Conservation (phyloP, 2,113 vertebrate species). For the Semnornis frantzii region DNA sequence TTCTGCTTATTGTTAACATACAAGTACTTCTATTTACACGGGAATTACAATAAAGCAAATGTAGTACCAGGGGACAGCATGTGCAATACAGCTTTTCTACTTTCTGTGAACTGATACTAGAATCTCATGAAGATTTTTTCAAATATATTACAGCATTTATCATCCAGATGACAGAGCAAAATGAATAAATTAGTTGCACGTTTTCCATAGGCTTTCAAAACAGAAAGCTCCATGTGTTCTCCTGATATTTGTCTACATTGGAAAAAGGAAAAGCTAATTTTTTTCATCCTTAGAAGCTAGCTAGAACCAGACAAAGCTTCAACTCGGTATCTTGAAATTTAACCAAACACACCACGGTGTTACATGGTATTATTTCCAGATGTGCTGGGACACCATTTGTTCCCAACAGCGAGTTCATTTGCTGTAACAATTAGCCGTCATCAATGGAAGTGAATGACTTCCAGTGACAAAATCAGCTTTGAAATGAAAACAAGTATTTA, state of each 20-base stretch:
- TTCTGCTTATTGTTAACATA: background rate
- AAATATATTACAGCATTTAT: background rate
- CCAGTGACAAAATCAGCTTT: background rate
- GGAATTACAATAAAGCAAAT: slow-evolving; percentile 7
- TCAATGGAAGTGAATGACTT: background rate
- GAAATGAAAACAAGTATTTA: background rate
- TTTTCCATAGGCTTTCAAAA: background rate
- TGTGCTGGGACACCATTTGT: background rate
- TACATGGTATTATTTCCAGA: background rate
- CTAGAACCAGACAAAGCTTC: background rate
- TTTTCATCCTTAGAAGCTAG: background rate
- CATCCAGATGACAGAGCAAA: background rate
- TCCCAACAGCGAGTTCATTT: background rate
- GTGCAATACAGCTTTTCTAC: background rate
- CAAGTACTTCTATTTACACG: background rate
- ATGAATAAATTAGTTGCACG: background rate
- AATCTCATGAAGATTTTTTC: background rate
- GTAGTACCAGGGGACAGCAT: background rate
- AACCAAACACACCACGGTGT: accelerated
- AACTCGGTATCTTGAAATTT: background rate
- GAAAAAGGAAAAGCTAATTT: background rate
- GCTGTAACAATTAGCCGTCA: background rate
- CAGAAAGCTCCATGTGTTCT: background rate
- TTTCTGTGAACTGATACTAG: background rate
- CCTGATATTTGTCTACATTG: background rate